Percentiles rank a stretch among this genome's conserved stretches.
These are phyloP conservation scores for Scartelaos histophorus DNA, from an alignment of 2,113 vertebrate genomes.

Conservation along the genomic window DNA sequence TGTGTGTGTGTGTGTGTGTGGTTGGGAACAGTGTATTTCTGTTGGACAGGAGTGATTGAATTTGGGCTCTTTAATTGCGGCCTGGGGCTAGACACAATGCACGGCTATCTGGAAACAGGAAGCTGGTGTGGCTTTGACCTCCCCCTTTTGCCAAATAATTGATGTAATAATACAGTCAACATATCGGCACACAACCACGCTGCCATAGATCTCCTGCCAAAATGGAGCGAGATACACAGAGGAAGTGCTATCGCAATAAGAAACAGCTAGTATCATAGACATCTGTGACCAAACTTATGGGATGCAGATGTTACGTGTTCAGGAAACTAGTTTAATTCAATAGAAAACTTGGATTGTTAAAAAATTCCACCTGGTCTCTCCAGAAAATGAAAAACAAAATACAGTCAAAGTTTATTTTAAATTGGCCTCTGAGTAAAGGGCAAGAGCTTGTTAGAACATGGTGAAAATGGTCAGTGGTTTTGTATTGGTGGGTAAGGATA, in stretches of 20 bases:
- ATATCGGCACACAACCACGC: slow-evolving; percentile 80
- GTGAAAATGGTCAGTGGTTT: too few species aligned
- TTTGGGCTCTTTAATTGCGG: slow-evolving; percentile 83
- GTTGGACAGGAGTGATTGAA: slow-evolving; percentile 82
- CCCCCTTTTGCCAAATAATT: slow-evolving; percentile 72
- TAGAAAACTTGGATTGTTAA: not conserved
- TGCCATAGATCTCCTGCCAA: slow-evolving; percentile 74
- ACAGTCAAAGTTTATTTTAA: not conserved
- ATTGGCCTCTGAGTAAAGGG: not conserved
- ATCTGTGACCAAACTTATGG: slow-evolving; percentile 12
- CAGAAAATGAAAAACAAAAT: not conserved
- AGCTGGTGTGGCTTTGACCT: slow-evolving; percentile 79
- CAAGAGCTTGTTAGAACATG: not conserved
- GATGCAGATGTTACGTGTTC: not conserved
- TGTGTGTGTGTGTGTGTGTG: slow-evolving; percentile 56
- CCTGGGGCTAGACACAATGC: slow-evolving; percentile 78
- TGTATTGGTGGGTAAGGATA: too few species aligned
- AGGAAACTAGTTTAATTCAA: not conserved
- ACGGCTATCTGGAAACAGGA: slow-evolving; percentile 81
- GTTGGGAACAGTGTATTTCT: slow-evolving; percentile 76
- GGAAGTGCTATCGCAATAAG: slow-evolving; percentile 58
- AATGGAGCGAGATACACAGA: slow-evolving; percentile 35
- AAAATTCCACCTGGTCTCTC: not conserved
- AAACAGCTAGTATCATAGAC: slow-evolving; percentile 45
- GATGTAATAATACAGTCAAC: slow-evolving; percentile 79